Evolutionary conservation across 2,888 invertebrate species (phyloP).

Genomic region (Rapana venosa): DNA sequence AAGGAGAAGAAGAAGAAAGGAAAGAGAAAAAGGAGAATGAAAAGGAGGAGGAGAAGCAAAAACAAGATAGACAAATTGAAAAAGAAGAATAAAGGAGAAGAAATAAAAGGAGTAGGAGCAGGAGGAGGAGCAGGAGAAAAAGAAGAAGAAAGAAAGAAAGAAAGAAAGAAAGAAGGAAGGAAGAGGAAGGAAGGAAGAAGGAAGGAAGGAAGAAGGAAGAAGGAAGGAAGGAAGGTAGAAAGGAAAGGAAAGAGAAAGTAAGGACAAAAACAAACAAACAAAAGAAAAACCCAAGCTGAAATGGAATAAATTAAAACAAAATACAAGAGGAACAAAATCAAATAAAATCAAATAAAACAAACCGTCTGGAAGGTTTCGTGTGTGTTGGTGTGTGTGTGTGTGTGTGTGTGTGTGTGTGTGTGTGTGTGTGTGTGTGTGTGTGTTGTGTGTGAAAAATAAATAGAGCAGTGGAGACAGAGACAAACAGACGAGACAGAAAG

Average conservation of each 20-base stretch:
- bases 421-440: no score
- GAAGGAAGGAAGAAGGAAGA: not conserved
- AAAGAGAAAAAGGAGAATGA: no score
- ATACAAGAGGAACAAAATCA: not conserved
- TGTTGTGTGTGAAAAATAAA: not conserved
- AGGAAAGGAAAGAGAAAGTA: not conserved
- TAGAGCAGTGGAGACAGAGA: not conserved
- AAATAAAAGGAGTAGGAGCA: not conserved
- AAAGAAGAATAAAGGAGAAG: not conserved
- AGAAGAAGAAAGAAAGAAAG: not conserved
- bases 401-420: no score
- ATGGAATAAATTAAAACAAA: no score
- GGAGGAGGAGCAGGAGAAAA: not conserved
- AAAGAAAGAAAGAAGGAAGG: not conserved
- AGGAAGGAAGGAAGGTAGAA: not conserved
- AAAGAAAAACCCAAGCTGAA: not conserved
- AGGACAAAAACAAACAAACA: not conserved
- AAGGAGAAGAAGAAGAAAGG: no score
- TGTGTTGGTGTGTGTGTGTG: no score
- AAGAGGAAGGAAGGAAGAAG: not conserved
- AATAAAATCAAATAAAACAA: not conserved
- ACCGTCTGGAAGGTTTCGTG: no score
- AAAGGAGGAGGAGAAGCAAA: not conserved
- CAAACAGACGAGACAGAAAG: slow-evolving; percentile 21
- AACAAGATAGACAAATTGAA: not conserved